These are phyloP conservation scores for Cotesia vestalis DNA, from an alignment of 1,140 invertebrate species.

Conservation along the genomic window DNA sequence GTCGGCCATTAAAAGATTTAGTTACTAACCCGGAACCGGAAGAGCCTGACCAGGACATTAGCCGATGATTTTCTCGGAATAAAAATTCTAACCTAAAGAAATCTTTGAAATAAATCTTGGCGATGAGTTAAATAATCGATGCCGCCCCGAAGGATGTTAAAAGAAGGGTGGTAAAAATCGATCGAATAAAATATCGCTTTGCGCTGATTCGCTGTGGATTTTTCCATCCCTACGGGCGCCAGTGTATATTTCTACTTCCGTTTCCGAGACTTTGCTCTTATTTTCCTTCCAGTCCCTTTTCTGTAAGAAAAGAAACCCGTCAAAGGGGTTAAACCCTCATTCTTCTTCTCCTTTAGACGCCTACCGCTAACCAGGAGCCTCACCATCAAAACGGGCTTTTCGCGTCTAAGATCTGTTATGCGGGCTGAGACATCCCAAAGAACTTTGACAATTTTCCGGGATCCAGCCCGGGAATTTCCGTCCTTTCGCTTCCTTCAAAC, in stretches of 20 bases:
- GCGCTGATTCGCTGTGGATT: slow-evolving; percentile 10
- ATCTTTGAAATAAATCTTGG: slow-evolving; percentile 3
- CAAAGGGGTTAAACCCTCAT: slow-evolving; percentile 49
- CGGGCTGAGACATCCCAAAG: slow-evolving; percentile 45
- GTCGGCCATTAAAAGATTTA: slow-evolving; percentile 57
- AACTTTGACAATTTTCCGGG: slow-evolving; percentile 50
- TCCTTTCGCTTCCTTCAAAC: background rate
- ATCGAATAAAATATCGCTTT: slow-evolving; percentile 34
- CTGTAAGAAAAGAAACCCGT: slow-evolving; percentile 22
- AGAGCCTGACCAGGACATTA: slow-evolving; percentile 49
- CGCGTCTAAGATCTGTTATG: slow-evolving; percentile 41
- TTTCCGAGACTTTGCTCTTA: slow-evolving; percentile 17
- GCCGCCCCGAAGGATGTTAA: background rate
- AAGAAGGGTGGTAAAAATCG: background rate
- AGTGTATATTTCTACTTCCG: slow-evolving; percentile 25
- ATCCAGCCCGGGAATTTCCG: slow-evolving; percentile 32
- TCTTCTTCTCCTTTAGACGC: slow-evolving; percentile 38
- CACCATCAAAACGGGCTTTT: slow-evolving; percentile 19
- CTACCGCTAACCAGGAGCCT: slow-evolving; percentile 18
- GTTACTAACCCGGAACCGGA: slow-evolving; percentile 49
- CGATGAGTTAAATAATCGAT: slow-evolving; percentile 40
- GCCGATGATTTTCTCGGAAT: slow-evolving; percentile 9
- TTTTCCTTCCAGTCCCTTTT: background rate
- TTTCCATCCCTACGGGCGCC: slow-evolving; percentile 17
- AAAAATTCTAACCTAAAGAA: too few relatives aligned